Percentiles rank a stretch among this genome's conserved stretches.
phyloP scores from a whole-genome alignment of 2,888 invertebrate genomes.

The Muschampia plurimacula region DNA sequence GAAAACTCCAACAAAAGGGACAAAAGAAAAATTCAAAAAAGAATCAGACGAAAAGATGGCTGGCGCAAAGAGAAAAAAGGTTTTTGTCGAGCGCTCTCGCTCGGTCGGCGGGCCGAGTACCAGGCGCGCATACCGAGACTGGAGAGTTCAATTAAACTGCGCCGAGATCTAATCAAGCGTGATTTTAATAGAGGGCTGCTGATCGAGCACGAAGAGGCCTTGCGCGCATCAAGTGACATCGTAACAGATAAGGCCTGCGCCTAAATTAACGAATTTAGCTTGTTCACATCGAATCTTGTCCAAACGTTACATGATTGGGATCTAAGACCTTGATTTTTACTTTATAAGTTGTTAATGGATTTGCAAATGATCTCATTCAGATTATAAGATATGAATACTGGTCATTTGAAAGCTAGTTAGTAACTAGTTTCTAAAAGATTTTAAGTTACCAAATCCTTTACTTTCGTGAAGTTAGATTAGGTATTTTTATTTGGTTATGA shows the following conservation, averaged over 20 bases:
- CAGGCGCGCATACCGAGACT: conserved; percentile 70
- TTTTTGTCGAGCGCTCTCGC: conserved; percentile 54
- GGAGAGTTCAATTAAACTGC: conserved; percentile 75
- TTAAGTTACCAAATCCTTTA: no score
- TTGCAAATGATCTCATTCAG: neutral
- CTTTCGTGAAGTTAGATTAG: no score
- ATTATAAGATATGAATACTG: neutral
- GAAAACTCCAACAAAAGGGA: conserved; percentile 74
- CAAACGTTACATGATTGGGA: conserved; percentile 54
- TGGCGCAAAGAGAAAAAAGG: conserved; percentile 59
- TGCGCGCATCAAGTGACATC: conserved; percentile 44
- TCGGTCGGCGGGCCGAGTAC: conserved; percentile 56
- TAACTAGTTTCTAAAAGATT: no score
- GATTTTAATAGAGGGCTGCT: conserved; percentile 75
- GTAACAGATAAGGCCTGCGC: conserved; percentile 60
- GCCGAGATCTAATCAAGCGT: conserved; percentile 77
- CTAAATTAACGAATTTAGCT: conserved; percentile 57
- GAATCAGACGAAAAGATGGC: conserved; percentile 61
- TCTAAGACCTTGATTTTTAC: conserved; percentile 11
- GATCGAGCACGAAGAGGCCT: conserved; percentile 53
- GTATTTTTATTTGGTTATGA: no score
- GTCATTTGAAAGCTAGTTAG: neutral
- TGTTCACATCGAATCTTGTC: conserved; percentile 58
- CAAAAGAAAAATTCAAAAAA: conserved; percentile 70
- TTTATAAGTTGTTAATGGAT: conserved; percentile 3